These are phyloP conservation scores for Pammene aurita DNA, from an alignment of 2,888 invertebrate genomes.

Conservation along the genomic window DNA sequence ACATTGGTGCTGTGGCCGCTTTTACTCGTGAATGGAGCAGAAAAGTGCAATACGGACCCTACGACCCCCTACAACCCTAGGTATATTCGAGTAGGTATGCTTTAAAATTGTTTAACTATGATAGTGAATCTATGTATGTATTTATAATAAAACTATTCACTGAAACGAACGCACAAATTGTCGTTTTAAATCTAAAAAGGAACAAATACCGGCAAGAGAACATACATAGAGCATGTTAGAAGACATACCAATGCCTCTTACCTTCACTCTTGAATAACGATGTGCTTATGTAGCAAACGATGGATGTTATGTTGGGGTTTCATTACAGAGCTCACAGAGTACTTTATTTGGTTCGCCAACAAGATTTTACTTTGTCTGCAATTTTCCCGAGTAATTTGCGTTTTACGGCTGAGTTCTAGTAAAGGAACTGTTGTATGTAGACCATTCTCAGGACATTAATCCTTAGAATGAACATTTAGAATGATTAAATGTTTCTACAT, in stretches of 20 bases:
- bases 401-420: conserved; percentile 6
- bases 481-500: background rate
- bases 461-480: background rate
- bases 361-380: conserved; percentile 17
- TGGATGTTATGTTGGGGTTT: background rate
- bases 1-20: too few species aligned
- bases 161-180: too few species aligned
- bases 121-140: too few species aligned
- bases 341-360: conserved; percentile 27
- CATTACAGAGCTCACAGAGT: conserved; percentile 16
- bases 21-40: too few species aligned
- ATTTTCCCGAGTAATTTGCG: conserved; percentile 5
- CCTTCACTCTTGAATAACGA: conserved; percentile 9
- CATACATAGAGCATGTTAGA: background rate
- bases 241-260: background rate
- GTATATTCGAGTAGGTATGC: too few species aligned
- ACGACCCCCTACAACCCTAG: too few species aligned
- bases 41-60: too few species aligned
- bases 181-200: too few species aligned
- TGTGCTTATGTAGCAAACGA: conserved; percentile 4
- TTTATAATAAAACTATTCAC: too few species aligned
- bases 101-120: too few species aligned
- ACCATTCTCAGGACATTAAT: background rate
- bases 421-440: background rate
- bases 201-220: too few species aligned